Evolutionary conservation across 2,888 invertebrate genomes (phyloP).

Genomic region (Neoscelio sp.): DNA sequence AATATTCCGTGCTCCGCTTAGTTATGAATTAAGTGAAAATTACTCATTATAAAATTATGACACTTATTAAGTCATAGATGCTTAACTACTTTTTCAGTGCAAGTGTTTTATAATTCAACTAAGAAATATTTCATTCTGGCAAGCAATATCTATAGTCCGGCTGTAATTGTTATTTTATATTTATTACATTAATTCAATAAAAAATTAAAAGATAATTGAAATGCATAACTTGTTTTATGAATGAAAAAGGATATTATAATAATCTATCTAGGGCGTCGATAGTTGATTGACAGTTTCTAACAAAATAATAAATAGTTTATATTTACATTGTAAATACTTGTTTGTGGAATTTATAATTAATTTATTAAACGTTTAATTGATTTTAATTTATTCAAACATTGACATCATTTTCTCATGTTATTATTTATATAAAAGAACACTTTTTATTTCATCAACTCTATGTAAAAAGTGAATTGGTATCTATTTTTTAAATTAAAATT

Average conservation of each 20-base stretch:
- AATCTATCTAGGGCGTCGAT: neutral
- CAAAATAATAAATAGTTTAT: neutral
- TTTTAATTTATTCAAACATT: conserved; percentile 50
- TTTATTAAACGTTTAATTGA: conserved; percentile 15
- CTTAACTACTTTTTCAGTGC: conserved; percentile 6
- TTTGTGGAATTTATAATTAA: conserved; percentile 12
- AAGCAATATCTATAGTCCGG: no score
- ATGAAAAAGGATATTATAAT: neutral
- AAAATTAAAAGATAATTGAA: neutral
- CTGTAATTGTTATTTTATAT: neutral
- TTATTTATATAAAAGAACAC: conserved; percentile 27
- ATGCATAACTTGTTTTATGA: neutral
- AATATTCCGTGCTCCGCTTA: conserved; percentile 18
- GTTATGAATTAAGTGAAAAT: conserved; percentile 20
- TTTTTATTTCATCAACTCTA: conserved; percentile 1
- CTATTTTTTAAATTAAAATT: neutral
- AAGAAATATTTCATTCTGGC: neutral
- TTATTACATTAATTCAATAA: neutral
- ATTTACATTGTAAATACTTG: neutral
- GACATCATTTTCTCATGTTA: conserved; percentile 40
- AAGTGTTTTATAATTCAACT: conserved; percentile 2
- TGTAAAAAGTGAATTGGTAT: neutral
- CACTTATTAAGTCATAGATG: conserved; percentile 39
- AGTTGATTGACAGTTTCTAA: neutral
- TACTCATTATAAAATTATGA: conserved; percentile 34